These are phyloP conservation scores for Pseudochaenichthys georgianus DNA, from an alignment of 2,797 vertebrate genomes.

Conservation along the genomic window DNA sequence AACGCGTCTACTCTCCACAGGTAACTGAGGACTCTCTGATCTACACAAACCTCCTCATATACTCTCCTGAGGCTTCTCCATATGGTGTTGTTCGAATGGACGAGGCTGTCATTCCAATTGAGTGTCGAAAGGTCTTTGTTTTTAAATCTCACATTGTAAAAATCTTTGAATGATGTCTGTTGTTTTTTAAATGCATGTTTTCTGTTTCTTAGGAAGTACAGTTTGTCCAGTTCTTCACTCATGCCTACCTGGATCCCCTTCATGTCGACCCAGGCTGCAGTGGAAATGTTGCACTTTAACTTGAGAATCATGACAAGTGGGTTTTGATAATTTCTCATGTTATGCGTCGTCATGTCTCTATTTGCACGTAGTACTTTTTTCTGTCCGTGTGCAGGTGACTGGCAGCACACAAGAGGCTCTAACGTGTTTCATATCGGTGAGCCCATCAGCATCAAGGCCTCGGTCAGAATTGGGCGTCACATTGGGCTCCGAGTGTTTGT, in stretches of 20 bases:
- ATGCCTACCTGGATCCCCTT: slow-evolving; percentile 80
- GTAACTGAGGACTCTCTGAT: slow-evolving; percentile 74
- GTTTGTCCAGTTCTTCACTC: slow-evolving; percentile 73
- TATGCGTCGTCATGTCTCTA: too few species aligned
- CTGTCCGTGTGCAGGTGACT: too few species aligned
- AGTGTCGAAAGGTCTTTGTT: slow-evolving; percentile 76
- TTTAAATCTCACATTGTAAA: accelerated
- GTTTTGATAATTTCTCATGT: neutral
- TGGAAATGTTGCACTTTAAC: slow-evolving; percentile 68
- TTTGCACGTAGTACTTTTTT: too few species aligned
- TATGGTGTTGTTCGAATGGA: slow-evolving; percentile 79
- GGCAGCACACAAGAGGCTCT: slow-evolving; percentile 54
- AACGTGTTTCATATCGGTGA: slow-evolving; percentile 77
- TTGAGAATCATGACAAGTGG: slow-evolving; percentile 80
- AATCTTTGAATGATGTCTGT: accelerated
- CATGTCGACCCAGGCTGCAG: slow-evolving; percentile 56
- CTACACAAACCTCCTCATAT: slow-evolving; percentile 83
- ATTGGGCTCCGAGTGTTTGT: slow-evolving; percentile 77
- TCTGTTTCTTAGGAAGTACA: slow-evolving; percentile 73
- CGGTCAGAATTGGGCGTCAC: slow-evolving; percentile 70
- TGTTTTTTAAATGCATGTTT: neutral
- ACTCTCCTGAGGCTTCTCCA: slow-evolving; percentile 62
- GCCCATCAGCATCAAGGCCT: slow-evolving; percentile 77
- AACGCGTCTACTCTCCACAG: slow-evolving; percentile 48
- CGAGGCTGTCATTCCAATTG: slow-evolving; percentile 77